phyloP scores from a whole-genome alignment of 2,113 vertebrate species.

The Nematolebias whitei region DNA sequence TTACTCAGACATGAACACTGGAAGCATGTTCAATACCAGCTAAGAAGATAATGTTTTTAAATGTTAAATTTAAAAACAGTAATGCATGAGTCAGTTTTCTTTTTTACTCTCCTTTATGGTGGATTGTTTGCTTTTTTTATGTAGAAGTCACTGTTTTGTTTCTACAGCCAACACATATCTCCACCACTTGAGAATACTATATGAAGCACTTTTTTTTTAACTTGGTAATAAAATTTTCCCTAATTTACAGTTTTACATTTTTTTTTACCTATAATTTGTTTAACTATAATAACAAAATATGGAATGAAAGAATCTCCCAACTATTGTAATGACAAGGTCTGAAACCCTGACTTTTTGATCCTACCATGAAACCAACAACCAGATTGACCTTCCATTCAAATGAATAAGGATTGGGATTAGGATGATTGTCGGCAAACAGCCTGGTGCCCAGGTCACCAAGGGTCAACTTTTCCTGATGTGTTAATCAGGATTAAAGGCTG shows the following conservation, averaged over 20 bases:
- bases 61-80: no score
- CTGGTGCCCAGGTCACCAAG: conserved; percentile 77
- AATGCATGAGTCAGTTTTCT: no score
- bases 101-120: no score
- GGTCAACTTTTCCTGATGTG: conserved; percentile 82
- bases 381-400: conserved; percentile 10
- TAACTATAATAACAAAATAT: background rate
- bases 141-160: no score
- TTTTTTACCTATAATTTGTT: background rate
- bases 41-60: no score
- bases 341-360: conserved; percentile 10
- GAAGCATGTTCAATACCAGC: no score
- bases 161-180: no score
- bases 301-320: background rate
- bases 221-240: no score
- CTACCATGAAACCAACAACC: conserved; percentile 12
- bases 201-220: no score
- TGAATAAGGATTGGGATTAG: conserved; percentile 70
- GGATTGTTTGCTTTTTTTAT: no score
- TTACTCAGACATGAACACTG: no score
- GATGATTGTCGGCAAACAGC: conserved; percentile 80
- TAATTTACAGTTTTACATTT: rapidly evolving
- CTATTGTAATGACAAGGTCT: background rate
- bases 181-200: no score
- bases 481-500: conserved; percentile 79